Evolutionary conservation across 2,888 invertebrate genomes (phyloP).

Genomic region (Nomada ferruginata): DNA sequence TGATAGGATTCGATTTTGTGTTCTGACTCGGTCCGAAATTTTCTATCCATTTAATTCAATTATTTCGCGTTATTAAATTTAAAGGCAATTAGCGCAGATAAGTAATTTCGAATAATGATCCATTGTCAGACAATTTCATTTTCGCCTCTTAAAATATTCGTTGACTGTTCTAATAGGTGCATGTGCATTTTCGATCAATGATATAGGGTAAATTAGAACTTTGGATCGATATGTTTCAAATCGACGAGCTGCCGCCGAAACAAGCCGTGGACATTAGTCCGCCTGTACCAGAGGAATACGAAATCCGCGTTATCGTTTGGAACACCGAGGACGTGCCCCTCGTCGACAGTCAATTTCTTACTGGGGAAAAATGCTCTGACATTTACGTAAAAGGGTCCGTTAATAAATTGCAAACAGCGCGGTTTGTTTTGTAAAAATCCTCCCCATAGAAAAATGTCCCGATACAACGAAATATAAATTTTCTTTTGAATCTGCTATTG

Average conservation of each 20-base stretch:
- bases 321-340: constrained; percentile 88
- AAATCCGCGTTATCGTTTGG: constrained; percentile 89
- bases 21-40: neutral
- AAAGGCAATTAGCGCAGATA: too few species aligned
- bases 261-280: constrained; percentile 90
- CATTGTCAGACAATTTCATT: neutral
- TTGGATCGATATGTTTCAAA: constrained; percentile 95
- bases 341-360: constrained; percentile 89
- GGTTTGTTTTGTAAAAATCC: too few species aligned
- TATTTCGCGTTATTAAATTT: too few species aligned
- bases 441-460: too few species aligned
- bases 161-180: neutral
- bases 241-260: constrained; percentile 87
- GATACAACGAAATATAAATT: too few species aligned
- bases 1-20: neutral
- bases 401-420: too few species aligned
- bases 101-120: too few species aligned
- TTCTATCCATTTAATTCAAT: too few species aligned
- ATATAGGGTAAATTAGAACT: constrained; percentile 93
- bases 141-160: constrained; percentile 4
- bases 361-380: constrained; percentile 91
- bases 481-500: too few species aligned
- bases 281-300: constrained; percentile 88
- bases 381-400: constrained; percentile 90
- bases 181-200: constrained; percentile 1